These are phyloP conservation scores for Spea hammondii DNA, from an alignment of 2,797 vertebrate genomes.

Conservation along the genomic window DNA sequence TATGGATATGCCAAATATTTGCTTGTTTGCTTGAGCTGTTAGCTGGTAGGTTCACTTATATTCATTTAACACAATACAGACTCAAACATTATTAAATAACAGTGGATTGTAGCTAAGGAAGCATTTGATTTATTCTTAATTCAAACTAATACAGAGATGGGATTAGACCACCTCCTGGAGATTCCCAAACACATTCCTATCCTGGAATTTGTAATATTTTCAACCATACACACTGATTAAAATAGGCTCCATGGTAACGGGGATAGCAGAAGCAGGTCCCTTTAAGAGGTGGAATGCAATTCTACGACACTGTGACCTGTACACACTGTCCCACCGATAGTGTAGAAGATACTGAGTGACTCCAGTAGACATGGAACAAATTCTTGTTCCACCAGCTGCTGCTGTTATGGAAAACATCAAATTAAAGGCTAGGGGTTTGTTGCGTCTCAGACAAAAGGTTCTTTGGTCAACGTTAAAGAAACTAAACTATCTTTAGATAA, in stretches of 20 bases:
- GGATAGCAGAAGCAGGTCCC: background rate
- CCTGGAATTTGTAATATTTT: constrained; percentile 33
- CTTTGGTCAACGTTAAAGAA: constrained; percentile 17
- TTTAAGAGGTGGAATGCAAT: background rate
- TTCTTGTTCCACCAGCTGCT: constrained; percentile 23
- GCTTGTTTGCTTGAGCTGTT: no score
- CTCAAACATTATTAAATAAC: background rate
- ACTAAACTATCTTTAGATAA: constrained; percentile 25
- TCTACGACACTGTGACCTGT: constrained; percentile 15
- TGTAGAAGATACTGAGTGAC: constrained; percentile 1
- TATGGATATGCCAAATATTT: no score
- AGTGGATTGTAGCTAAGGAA: background rate
- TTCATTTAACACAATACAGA: background rate
- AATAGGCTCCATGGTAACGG: constrained; percentile 19
- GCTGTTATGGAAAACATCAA: constrained; percentile 18
- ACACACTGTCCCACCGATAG: constrained; percentile 36
- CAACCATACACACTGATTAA: background rate
- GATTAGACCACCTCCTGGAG: constrained; percentile 25
- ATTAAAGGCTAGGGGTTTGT: constrained; percentile 33
- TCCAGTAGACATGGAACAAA: constrained; percentile 3
- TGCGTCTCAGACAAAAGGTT: background rate
- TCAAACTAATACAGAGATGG: constrained; percentile 10
- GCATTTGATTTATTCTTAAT: background rate
- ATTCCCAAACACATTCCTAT: constrained; percentile 24
- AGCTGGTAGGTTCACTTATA: no score